phyloP scores from a whole-genome alignment of 2,888 invertebrate species.

The Apamea sordens region DNA sequence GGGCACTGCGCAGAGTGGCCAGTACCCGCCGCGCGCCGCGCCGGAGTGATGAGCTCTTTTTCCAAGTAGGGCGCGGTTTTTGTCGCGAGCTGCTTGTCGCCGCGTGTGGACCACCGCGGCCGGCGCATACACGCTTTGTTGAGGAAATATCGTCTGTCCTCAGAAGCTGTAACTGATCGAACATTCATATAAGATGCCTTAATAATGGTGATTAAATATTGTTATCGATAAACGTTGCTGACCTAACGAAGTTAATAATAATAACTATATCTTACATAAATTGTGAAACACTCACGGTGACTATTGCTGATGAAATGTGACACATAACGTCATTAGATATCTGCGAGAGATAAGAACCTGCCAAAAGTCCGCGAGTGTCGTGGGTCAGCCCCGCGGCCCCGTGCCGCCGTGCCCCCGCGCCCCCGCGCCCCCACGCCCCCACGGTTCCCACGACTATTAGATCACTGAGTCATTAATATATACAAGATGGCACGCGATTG shows the following conservation, averaged over 20 bases:
- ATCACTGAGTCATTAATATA: conserved; percentile 24
- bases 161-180: not conserved
- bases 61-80: not conserved
- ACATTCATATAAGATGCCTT: not conserved
- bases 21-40: not conserved
- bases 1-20: not conserved
- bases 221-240: not conserved
- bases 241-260: not conserved
- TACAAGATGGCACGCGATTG: conserved; percentile 7
- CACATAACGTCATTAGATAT: not conserved
- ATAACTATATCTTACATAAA: not conserved
- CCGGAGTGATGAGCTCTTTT: not conserved
- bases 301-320: not conserved
- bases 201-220: not conserved
- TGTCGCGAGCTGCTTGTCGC: conserved; percentile 2
- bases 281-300: not conserved
- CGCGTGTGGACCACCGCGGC: not conserved
- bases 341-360: not conserved
- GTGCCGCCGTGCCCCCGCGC: not conserved
- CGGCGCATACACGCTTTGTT: not conserved
- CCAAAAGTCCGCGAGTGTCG: not conserved
- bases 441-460: conserved; percentile 30
- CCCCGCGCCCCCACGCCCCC: not conserved
- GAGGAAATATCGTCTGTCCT: not conserved
- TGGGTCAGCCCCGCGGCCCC: not conserved